Conservation (phyloP, 2,113 vertebrate genomes). For the Myotis brandtii region DNA sequence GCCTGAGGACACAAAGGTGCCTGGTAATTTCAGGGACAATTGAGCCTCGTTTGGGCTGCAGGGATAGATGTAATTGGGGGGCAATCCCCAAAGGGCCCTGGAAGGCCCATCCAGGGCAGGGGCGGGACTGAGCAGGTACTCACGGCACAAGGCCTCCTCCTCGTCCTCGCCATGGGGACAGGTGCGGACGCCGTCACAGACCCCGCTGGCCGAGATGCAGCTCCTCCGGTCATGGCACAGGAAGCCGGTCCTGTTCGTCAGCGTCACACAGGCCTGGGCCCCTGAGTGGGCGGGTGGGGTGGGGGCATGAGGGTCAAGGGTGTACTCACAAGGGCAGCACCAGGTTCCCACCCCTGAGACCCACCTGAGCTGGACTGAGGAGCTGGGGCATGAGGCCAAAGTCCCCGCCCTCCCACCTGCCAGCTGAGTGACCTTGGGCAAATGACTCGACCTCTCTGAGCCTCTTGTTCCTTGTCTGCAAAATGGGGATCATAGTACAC, state of each 20-base stretch:
- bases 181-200: slow-evolving; percentile 83
- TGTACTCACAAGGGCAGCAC: background rate
- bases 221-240: slow-evolving; percentile 84
- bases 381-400: background rate
- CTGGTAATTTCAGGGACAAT: background rate
- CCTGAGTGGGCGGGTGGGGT: slow-evolving; percentile 73
- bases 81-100: background rate
- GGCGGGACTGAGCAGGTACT: slow-evolving; percentile 39
- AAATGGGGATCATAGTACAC: background rate
- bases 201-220: slow-evolving; percentile 86
- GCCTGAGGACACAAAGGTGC: background rate
- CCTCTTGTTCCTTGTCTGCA: background rate
- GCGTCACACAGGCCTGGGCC: slow-evolving; percentile 82
- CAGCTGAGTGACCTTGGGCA: background rate
- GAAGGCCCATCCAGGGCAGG: accelerated
- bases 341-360: background rate
- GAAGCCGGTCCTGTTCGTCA: slow-evolving; percentile 87
- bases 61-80: background rate
- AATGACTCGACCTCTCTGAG: background rate
- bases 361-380: background rate
- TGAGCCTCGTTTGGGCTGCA: background rate
- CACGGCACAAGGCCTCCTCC: slow-evolving; percentile 86
- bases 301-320: background rate
- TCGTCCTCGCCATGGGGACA: slow-evolving; percentile 87
- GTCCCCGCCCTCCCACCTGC: background rate